These are phyloP conservation scores for Hemiscyllium ocellatum DNA, from an alignment of 2,113 vertebrate genomes.

Conservation along the genomic window DNA sequence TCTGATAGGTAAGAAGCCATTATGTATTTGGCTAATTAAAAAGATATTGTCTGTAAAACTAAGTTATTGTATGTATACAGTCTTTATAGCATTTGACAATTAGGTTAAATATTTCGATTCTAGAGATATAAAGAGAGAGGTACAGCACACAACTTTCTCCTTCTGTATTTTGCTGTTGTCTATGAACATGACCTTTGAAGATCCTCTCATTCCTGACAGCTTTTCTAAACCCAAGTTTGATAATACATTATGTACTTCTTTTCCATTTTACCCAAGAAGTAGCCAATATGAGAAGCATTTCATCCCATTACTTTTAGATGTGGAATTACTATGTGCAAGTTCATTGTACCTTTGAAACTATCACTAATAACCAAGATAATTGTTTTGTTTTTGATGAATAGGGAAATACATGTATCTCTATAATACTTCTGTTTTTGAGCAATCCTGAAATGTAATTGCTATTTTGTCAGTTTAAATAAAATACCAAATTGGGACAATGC, in stretches of 20 bases:
- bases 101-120: not conserved
- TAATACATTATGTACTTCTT: not conserved
- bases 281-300: too few species aligned
- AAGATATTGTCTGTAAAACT: not conserved
- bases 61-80: not conserved
- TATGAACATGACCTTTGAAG: not conserved
- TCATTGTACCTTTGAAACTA: not conserved
- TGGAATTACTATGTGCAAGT: too few species aligned
- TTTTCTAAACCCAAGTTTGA: not conserved
- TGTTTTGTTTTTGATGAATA: not conserved
- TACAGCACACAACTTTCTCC: not conserved
- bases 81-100: not conserved
- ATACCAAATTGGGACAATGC: not conserved
- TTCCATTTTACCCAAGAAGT: not conserved
- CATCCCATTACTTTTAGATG: not conserved
- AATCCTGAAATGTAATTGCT: not conserved
- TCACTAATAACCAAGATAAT: not conserved
- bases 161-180: not conserved
- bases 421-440: not conserved
- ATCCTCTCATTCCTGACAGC: not conserved
- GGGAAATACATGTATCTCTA: not conserved
- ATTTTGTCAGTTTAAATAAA: not conserved
- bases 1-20: slow-evolving; percentile 78
- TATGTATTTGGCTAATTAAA: slow-evolving; percentile 28
- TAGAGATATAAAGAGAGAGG: not conserved